A percentile compares a stretch with the other conserved stretches of the same genome.
Evolutionary conservation across 1,140 invertebrate species (phyloP).

Genomic region (Orchesella cincta): DNA sequence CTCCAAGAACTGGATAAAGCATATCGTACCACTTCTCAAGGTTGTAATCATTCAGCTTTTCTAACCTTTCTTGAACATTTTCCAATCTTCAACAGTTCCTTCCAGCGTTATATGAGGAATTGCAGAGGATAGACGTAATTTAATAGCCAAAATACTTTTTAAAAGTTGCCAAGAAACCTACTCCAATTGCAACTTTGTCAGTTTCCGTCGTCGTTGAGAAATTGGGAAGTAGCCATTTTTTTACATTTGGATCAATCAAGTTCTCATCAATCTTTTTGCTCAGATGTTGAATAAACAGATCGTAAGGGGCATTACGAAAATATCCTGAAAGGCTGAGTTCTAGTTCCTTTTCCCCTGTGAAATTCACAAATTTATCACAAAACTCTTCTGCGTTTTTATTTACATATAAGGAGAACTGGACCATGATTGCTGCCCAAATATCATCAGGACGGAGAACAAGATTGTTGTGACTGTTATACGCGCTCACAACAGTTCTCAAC

Average conservation of each 20-base stretch:
- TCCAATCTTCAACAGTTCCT: constrained; percentile 3
- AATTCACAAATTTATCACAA: constrained; percentile 36
- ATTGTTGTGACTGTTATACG: constrained; percentile 35
- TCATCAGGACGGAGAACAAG: constrained; percentile 40
- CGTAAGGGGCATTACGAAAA: neutral
- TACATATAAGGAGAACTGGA: constrained; percentile 39
- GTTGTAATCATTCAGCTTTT: constrained; percentile 27
- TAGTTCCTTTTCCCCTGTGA: constrained; percentile 37
- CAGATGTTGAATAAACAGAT: constrained; percentile 11
- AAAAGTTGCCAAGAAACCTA: constrained; percentile 34
- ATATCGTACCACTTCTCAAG: constrained; percentile 29
- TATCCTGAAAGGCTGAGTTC: neutral
- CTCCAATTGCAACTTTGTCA: constrained; percentile 31
- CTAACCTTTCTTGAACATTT: neutral
- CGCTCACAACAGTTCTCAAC: constrained; percentile 15
- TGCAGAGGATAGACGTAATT: constrained; percentile 9
- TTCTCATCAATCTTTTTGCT: constrained; percentile 31
- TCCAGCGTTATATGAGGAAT: neutral
- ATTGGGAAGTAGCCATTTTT: constrained; percentile 37
- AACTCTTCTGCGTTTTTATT: constrained; percentile 39
- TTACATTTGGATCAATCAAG: constrained; percentile 27
- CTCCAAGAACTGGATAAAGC: constrained; percentile 15
- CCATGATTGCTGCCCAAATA: constrained; percentile 40
- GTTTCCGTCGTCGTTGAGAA: constrained; percentile 37
- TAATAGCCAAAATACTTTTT: constrained; percentile 28